Percentiles rank a stretch among this genome's conserved stretches.
These are phyloP conservation scores for Criorhina ranunculi DNA, from an alignment of 2,888 invertebrate species.

Conservation along the genomic window DNA sequence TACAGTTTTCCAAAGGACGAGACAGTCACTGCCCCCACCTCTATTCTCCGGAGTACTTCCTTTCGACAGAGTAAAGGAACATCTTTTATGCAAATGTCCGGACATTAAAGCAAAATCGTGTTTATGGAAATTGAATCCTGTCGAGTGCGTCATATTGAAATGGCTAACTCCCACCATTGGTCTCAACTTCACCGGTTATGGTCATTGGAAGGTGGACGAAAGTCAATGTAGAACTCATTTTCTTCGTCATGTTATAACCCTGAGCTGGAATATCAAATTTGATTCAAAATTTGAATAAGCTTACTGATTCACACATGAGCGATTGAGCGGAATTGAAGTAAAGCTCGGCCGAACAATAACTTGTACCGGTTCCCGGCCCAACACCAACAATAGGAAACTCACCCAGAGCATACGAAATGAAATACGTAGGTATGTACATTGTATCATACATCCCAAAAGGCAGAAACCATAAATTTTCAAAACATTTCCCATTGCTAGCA, in stretches of 20 bases:
- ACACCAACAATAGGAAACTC: conserved; percentile 39
- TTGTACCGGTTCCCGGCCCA: conserved; percentile 4
- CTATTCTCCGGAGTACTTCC: conserved; percentile 38
- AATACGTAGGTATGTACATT: conserved; percentile 5
- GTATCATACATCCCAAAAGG: conserved; percentile 62
- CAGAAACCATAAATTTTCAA: conserved; percentile 69
- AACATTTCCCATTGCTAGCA: conserved; percentile 71
- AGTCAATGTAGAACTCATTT: conserved; percentile 52
- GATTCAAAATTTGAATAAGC: conserved; percentile 54
- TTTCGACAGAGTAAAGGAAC: conserved; percentile 49
- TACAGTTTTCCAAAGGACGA: conserved; percentile 39
- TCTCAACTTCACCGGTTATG: conserved; percentile 48
- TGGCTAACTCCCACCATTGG: conserved; percentile 60
- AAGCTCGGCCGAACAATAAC: conserved; percentile 22
- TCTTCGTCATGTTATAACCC: conserved; percentile 33
- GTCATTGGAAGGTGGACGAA: conserved; percentile 61
- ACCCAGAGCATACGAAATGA: conserved; percentile 14
- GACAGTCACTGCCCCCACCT: conserved; percentile 32
- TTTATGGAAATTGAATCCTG: conserved; percentile 77
- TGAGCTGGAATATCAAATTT: conserved; percentile 30
- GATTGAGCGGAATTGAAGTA: conserved; percentile 28
- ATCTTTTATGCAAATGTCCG: conserved; percentile 75
- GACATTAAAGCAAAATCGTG: conserved; percentile 76
- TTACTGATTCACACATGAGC: conserved; percentile 47
- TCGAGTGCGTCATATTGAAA: conserved; percentile 75